Base-by-base conservation (phyloP, 2,888 invertebrate genomes). In the Monopis laevigella region DNA sequence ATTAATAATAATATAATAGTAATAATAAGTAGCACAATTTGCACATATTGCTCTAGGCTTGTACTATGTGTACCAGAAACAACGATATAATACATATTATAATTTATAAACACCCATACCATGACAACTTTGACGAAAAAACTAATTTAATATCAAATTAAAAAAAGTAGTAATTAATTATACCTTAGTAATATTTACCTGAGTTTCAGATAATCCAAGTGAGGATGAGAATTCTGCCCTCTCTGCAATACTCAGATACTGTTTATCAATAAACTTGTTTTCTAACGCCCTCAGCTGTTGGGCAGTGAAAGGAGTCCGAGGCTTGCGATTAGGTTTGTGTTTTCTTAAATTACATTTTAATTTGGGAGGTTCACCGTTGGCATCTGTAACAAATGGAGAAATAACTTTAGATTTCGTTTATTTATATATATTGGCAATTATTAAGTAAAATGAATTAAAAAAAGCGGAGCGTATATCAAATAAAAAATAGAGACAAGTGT, bases 311-410 rank as follows among this genome's bases (percentile, higher is more conserved):
- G 98, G 98, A 1, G 98, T 99, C 42, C 98, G 86, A 0, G 98
- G 98, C 68, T 98, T 99, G 51, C 98, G 86, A 81, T 98, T 98
- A 16, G 96, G 96, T 66, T 98, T 99, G 84, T 98, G 98, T 65
- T 98, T 98, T 53, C 98, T 84, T 49, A 98, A 85, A 69, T 93
- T 90, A 74, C 93, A 94, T 66, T 93, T 93, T 53, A 94, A 80
- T 70, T 92, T 91, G 1, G 92, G 90, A n/a, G 90, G 90, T 56
- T 91, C 92, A 7, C 89, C 89, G 58, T 85, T 86, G 10, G 85
- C 86, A 73, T 88, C 85, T 88, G 82, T n/a, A n/a, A n/a, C 43
- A 72, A 19, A 36, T 10, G 18, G 14, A 36, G 11, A 5, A 5
- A 21, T 21, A 21, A 5, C 24, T 8, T 21, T 21, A 7, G 8